Percentiles rank a stretch among this genome's conserved stretches.
Conservation (phyloP, 2,888 invertebrate species). For the Ctena decussata region DNA sequence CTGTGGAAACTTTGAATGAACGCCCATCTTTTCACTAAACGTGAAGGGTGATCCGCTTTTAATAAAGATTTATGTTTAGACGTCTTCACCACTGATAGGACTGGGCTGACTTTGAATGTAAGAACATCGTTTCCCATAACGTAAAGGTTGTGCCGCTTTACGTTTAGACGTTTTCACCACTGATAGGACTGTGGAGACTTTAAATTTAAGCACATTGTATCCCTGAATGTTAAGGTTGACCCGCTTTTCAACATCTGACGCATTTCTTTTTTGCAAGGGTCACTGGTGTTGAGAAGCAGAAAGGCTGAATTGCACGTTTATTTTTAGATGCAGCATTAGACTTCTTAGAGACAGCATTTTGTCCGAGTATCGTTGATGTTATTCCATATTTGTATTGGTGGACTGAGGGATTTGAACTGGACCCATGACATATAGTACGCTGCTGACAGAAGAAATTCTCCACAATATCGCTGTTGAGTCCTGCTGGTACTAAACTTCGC, state of each 20-base stretch:
- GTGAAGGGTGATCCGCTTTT: no score
- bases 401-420: slow-evolving; percentile 35
- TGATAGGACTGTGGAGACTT: no score
- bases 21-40: no score
- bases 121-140: no score
- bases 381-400: slow-evolving; percentile 55
- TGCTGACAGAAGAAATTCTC: slow-evolving; percentile 57
- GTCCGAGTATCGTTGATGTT: slow-evolving; percentile 51
- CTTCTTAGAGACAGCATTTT: slow-evolving; percentile 52
- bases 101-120: no score
- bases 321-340: slow-evolving; percentile 42
- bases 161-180: no score
- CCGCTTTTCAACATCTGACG: slow-evolving; percentile 19
- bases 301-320: slow-evolving; percentile 38
- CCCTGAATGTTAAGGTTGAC: neutral
- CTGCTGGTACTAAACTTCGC: slow-evolving; percentile 47
- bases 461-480: slow-evolving; percentile 48
- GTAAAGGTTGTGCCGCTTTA: no score
- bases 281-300: slow-evolving; percentile 26
- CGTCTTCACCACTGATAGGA: no score
- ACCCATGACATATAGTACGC: slow-evolving; percentile 49
- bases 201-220: no score
- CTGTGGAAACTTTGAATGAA: no score
- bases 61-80: no score
- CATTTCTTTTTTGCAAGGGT: slow-evolving; percentile 39